Evolutionary conservation across 2,113 vertebrate genomes (phyloP), one percentile per base, ranked within the genome.

Genomic region (Urocitellus parryii): DNA sequence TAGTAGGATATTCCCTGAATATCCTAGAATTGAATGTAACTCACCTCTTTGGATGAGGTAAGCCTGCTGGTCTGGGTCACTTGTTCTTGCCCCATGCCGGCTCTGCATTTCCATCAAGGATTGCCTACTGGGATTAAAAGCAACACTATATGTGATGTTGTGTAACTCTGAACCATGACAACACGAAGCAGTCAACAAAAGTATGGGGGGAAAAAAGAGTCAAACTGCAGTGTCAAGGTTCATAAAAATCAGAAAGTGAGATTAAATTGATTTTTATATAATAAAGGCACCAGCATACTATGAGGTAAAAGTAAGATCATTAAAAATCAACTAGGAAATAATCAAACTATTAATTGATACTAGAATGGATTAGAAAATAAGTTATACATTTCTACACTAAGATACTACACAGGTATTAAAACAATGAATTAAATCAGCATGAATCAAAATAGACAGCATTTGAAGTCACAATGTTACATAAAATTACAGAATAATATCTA

Each of bases 31-130:
- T 65, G 56, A 2, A 34, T 0, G 4, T 48, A 32, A 81, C 73
- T 98, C 98, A 99, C 99, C 99, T 98, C 98, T 98, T 80, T 96
- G 97, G 72, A 97, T 95, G 4, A 98, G 98, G 68, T 22, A 96
- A 82, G 97, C 92, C 0, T 98, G 98, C 9, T 98, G 98, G 53
- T 99, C 99, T 0, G 80, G 96, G 81, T 98, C 98, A 88, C 82
- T 98, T 0, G 98, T 97, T 48, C 97, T 97, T 20, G 99, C 97
- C 91, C 99, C 93, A 0, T 99, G 99, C 78, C 99, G 99, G 89
- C 97, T 99, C 98, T 99, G 99, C 99, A 99, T 99, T 97, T 99
- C 99, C 0, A 98, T 99, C 96, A 99, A 97, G 14, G 99, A 99
- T 24, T 98, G 99, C 96, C 99, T 99, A 96, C 2, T 72, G 93